phyloP scores from a whole-genome alignment of 2,888 invertebrate genomes.

The Acrocyrtus sp. region DNA sequence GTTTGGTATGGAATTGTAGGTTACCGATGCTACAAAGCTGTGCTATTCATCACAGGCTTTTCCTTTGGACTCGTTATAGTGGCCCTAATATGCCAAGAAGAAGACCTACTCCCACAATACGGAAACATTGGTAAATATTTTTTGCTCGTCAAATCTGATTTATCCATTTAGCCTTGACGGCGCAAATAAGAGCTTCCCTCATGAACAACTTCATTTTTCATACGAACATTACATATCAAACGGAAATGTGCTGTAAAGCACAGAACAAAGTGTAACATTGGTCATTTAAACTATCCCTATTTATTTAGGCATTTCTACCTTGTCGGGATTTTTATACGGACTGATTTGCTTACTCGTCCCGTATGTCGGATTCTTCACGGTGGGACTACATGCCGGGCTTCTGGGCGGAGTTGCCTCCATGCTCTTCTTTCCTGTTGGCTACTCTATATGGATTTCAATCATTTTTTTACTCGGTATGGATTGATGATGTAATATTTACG shows the following conservation, averaged over 20 bases:
- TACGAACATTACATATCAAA: no score
- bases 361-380: slow-evolving; percentile 84
- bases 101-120: slow-evolving; percentile 79
- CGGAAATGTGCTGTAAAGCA: no score
- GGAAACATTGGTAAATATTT: slow-evolving; percentile 79
- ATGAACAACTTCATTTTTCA: no score
- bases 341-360: slow-evolving; percentile 84
- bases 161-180: no score
- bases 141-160: no score
- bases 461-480: slow-evolving; percentile 74
- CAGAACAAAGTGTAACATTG: neutral
- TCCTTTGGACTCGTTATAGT: slow-evolving; percentile 85
- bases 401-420: slow-evolving; percentile 73
- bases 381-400: slow-evolving; percentile 81
- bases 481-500: no score
- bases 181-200: no score
- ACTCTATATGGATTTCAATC: slow-evolving; percentile 75
- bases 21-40: slow-evolving; percentile 87
- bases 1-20: slow-evolving; percentile 76
- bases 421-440: slow-evolving; percentile 65
- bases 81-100: slow-evolving; percentile 83
- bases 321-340: slow-evolving; percentile 78
- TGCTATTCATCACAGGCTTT: slow-evolving; percentile 88
- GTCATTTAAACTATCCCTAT: no score
- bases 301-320: slow-evolving; percentile 56